These are phyloP conservation scores for Heterohyrax brucei DNA, from an alignment of 2,797 vertebrate genomes.

Conservation along the genomic window DNA sequence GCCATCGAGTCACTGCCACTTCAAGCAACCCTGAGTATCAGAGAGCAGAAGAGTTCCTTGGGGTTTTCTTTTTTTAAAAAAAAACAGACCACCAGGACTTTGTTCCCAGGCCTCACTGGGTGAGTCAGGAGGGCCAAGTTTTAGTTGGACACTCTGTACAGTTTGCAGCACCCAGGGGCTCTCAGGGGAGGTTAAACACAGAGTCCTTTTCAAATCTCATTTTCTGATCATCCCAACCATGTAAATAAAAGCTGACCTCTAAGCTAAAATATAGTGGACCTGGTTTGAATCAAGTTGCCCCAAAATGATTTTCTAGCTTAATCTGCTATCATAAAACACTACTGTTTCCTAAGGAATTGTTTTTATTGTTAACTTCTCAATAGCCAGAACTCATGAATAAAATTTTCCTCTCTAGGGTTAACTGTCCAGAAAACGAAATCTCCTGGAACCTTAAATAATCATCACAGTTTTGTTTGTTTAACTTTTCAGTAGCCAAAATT, in stretches of 20 bases:
- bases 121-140: neutral
- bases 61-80: neutral
- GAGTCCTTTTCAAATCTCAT: neutral
- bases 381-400: neutral
- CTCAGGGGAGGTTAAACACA: neutral
- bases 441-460: neutral
- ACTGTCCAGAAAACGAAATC: neutral
- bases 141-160: neutral
- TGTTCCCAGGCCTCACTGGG: neutral
- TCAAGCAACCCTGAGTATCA: neutral
- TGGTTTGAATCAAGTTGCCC: neutral
- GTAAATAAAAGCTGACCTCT: neutral
- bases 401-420: neutral
- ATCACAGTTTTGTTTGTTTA: neutral
- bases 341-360: neutral
- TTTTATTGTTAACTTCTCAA: constrained; percentile 20
- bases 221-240: neutral
- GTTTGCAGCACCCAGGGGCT: neutral
- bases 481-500: neutral
- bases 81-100: neutral
- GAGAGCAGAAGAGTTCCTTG: neutral
- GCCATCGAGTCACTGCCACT: neutral
- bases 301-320: neutral
- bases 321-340: neutral
- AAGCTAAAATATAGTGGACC: neutral